These are phyloP conservation scores for Wasmannia auropunctata DNA, from an alignment of 1,140 invertebrate genomes.

Conservation along the genomic window DNA sequence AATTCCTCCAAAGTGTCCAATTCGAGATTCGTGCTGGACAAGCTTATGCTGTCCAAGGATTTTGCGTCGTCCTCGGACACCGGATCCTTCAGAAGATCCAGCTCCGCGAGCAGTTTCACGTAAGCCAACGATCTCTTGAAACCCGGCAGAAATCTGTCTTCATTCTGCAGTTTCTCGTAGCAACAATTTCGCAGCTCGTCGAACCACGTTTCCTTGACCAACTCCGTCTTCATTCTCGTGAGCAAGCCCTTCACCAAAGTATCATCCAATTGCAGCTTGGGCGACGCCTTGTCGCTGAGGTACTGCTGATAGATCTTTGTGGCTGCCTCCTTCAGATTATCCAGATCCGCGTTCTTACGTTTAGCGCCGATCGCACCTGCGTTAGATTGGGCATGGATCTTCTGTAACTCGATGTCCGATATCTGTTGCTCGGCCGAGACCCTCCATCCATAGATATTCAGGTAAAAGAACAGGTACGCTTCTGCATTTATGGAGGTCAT, in stretches of 20 bases:
- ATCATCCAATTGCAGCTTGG: conserved; percentile 89
- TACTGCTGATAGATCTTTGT: conserved; percentile 94
- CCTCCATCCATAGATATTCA: conserved; percentile 94
- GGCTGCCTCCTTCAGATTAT: conserved; percentile 91
- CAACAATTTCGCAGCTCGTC: conserved; percentile 92
- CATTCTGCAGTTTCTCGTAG: conserved; percentile 88
- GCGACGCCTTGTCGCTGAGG: conserved; percentile 90
- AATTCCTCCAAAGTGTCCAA: conserved; percentile 78
- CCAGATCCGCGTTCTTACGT: conserved; percentile 81
- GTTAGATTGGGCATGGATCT: conserved; percentile 80
- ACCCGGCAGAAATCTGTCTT: conserved; percentile 89
- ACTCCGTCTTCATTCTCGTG: conserved; percentile 88
- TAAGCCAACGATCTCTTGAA: conserved; percentile 90
- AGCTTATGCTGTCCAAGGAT: conserved; percentile 85
- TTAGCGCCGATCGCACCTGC: conserved; percentile 58
- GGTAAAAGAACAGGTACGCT: conserved; percentile 92
- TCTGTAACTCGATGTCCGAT: conserved; percentile 87
- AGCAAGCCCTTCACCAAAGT: conserved; percentile 88
- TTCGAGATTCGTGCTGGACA: conserved; percentile 83
- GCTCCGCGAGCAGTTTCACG: conserved; percentile 90
- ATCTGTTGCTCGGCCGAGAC: conserved; percentile 92
- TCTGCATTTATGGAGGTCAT: conserved; percentile 91
- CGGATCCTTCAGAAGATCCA: conserved; percentile 89
- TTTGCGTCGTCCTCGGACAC: conserved; percentile 86
- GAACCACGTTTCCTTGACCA: conserved; percentile 91